Evolutionary conservation across 1,140 invertebrate species (phyloP).

Genomic region (Dolichoris vasculosae): DNA sequence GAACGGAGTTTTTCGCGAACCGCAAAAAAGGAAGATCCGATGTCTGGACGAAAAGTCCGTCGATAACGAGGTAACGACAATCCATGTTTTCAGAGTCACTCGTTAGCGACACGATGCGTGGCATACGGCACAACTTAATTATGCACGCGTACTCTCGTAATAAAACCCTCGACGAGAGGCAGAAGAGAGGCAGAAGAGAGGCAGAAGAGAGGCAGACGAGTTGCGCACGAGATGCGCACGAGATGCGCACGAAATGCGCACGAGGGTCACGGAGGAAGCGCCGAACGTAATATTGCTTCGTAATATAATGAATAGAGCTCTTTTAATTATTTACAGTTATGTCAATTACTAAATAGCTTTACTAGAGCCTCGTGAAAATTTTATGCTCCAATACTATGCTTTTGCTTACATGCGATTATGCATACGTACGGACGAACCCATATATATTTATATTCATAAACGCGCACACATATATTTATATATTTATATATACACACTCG

Average conservation of each 20-base stretch:
- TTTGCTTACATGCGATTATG: background rate
- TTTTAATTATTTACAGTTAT: conserved; percentile 50
- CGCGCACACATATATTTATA: background rate
- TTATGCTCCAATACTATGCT: background rate
- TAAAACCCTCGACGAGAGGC: background rate
- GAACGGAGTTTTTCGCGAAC: too few relatives aligned
- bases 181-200: too few relatives aligned
- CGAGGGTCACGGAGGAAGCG: conserved; percentile 1
- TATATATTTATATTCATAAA: too few relatives aligned
- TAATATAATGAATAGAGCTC: conserved; percentile 21
- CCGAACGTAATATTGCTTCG: background rate
- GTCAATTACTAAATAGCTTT: conserved; percentile 39
- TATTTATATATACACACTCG: background rate
- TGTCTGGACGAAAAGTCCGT: background rate
- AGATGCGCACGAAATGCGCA: too few relatives aligned
- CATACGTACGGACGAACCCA: background rate
- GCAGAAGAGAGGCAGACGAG: too few relatives aligned
- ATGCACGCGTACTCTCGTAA: background rate
- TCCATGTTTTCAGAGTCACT: conserved; percentile 9
- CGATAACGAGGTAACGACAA: conserved; percentile 31
- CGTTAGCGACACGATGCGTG: conserved; percentile 18
- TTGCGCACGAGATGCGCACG: too few relatives aligned
- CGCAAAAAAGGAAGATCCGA: too few relatives aligned
- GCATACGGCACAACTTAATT: conserved; percentile 34
- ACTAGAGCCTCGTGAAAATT: conserved; percentile 4